Conservation (phyloP, 2,113 vertebrate species). For the Anser cygnoides region DNA sequence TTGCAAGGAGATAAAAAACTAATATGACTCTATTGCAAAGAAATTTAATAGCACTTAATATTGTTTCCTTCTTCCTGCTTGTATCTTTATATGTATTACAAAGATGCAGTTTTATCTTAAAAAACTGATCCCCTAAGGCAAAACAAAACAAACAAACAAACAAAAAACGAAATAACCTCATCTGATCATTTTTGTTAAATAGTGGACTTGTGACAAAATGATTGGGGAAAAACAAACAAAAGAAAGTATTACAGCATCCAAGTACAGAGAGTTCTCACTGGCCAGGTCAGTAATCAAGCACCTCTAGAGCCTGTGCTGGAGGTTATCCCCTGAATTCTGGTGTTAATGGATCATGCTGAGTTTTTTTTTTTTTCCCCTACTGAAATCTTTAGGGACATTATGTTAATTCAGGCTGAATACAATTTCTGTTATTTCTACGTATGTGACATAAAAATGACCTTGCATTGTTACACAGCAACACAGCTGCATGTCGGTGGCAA, state of each 20-base stretch:
- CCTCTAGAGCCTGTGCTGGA: not conserved
- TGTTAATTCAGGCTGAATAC: not conserved
- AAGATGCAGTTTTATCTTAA: not conserved
- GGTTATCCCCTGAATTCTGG: not conserved
- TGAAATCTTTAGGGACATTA: not conserved
- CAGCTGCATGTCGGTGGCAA: not conserved
- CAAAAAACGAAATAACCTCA: not conserved
- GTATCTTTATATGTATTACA: not conserved
- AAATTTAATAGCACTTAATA: not conserved
- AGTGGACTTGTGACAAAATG: not conserved
- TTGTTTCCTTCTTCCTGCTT: not conserved
- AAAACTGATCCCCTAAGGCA: not conserved
- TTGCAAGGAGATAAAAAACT: not conserved
- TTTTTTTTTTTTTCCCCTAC: not conserved
- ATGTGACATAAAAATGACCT: slow-evolving; percentile 51
- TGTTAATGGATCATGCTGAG: not conserved
- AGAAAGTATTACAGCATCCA: not conserved
- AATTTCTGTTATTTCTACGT: not conserved
- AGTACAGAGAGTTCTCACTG: not conserved
- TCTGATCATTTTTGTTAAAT: not conserved
- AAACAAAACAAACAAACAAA: not conserved
- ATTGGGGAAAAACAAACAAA: not conserved
- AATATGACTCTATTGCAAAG: not conserved
- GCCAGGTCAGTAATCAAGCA: not conserved
- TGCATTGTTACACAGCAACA: slow-evolving; percentile 38